Conservation (phyloP, 2,888 invertebrate species). For the Heliconius ismenius region DNA sequence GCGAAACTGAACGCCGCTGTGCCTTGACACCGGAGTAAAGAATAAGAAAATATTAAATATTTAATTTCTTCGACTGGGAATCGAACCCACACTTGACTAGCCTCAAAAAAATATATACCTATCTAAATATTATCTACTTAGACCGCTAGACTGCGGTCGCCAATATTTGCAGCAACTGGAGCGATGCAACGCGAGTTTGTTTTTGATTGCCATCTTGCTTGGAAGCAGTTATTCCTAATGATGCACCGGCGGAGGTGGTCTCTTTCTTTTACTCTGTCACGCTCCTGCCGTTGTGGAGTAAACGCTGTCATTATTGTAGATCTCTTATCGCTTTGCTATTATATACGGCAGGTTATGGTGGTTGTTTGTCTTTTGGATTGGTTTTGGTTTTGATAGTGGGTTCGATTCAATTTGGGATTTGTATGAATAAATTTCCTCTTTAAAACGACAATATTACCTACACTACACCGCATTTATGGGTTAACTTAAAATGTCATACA, state of each 20-base stretch:
- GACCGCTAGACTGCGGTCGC: slow-evolving; percentile 38
- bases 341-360: background rate
- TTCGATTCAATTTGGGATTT: background rate
- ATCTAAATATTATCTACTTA: slow-evolving; percentile 7
- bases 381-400: background rate
- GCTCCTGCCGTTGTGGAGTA: background rate
- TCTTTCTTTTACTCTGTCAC: slow-evolving; percentile 16
- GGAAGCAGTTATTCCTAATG: slow-evolving; percentile 29
- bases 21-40: too few relatives aligned
- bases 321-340: background rate
- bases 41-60: too few relatives aligned
- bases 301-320: slow-evolving; percentile 1
- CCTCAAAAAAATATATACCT: too few relatives aligned
- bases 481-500: background rate
- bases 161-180: slow-evolving; percentile 37
- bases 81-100: too few relatives aligned
- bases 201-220: slow-evolving; percentile 23
- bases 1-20: too few relatives aligned
- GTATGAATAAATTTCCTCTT: too few relatives aligned
- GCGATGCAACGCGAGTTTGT: slow-evolving; percentile 26
- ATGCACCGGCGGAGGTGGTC: background rate
- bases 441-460: too few relatives aligned
- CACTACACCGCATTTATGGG: background rate
- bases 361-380: background rate
- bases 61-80: too few relatives aligned